phyloP scores from a whole-genome alignment of 2,888 invertebrate species.

The Lasioglossum leucozonium region DNA sequence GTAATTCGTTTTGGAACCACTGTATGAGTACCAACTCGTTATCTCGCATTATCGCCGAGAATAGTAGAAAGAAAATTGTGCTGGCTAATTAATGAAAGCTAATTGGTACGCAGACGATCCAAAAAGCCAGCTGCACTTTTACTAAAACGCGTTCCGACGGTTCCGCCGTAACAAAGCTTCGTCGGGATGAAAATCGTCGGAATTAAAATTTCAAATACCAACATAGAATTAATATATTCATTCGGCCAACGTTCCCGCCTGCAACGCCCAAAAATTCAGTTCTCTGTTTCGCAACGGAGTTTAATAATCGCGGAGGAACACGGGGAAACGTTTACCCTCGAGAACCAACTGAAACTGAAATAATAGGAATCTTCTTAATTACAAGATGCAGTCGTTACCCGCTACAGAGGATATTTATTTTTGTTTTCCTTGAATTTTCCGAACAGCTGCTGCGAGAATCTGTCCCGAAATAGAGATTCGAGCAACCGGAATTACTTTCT shows the following conservation, averaged over 20 bases:
- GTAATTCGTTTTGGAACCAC: not conserved
- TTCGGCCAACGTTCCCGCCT: not conserved
- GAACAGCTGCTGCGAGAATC: not conserved
- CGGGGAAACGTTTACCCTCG: not conserved
- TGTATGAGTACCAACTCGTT: not conserved
- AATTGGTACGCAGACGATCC: not conserved
- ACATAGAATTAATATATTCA: slow-evolving; percentile 6
- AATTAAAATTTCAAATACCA: slow-evolving; percentile 35
- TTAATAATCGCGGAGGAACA: not conserved
- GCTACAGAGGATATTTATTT: not conserved
- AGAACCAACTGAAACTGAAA: not conserved
- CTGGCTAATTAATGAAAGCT: not conserved
- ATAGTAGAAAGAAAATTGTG: not conserved
- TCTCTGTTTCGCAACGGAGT: not conserved
- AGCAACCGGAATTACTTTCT: not conserved
- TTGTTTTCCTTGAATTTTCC: not conserved
- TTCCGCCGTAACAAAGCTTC: not conserved
- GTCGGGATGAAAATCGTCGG: slow-evolving; percentile 12
- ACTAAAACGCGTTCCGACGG: not conserved
- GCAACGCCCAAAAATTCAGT: slow-evolving; percentile 14
- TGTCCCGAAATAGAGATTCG: not conserved
- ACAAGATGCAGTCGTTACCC: not conserved
- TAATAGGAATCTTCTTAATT: not conserved
- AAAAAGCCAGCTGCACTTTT: not conserved
- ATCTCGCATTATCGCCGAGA: not conserved